These are phyloP conservation scores for Aleiodes alternator DNA, from an alignment of 2,888 invertebrate species.

Conservation along the genomic window DNA sequence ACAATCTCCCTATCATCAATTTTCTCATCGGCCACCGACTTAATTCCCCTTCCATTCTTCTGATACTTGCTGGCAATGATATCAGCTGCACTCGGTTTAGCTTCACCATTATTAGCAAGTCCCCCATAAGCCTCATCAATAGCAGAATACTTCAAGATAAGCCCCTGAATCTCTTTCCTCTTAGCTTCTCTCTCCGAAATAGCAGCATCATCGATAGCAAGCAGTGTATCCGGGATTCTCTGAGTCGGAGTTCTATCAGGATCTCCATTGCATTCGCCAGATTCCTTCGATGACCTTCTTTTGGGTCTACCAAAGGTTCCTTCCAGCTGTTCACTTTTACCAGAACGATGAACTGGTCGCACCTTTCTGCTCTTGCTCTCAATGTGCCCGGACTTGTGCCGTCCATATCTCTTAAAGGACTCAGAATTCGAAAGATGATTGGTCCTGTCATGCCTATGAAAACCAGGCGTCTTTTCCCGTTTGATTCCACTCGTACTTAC, in stretches of 20 bases:
- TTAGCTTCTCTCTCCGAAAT: constrained; percentile 86
- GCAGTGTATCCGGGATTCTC: constrained; percentile 68
- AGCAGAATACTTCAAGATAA: constrained; percentile 89
- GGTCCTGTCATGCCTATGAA: constrained; percentile 76
- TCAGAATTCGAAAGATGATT: constrained; percentile 75
- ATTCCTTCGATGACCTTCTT: constrained; percentile 58
- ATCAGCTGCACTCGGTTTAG: constrained; percentile 62
- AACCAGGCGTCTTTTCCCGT: constrained; percentile 82
- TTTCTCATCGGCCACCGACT: constrained; percentile 43
- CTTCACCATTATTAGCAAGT: constrained; percentile 74
- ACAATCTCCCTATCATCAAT: constrained; percentile 58
- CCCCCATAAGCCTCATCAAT: constrained; percentile 84
- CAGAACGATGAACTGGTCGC: constrained; percentile 78
- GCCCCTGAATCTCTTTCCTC: constrained; percentile 88
- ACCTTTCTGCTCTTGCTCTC: constrained; percentile 65
- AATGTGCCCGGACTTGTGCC: constrained; percentile 75
- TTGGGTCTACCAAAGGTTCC: constrained; percentile 62
- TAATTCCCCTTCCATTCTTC: constrained; percentile 57
- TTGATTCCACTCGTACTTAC: constrained; percentile 76
- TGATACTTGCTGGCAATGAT: constrained; percentile 74
- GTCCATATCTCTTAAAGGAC: constrained; percentile 65
- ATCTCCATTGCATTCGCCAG: constrained; percentile 64
- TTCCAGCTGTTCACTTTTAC: constrained; percentile 81
- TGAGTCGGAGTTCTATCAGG: constrained; percentile 72
- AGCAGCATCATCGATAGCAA: constrained; percentile 66